Conservation (phyloP, 2,888 invertebrate species). For the Nematopogon swammerdamellus region DNA sequence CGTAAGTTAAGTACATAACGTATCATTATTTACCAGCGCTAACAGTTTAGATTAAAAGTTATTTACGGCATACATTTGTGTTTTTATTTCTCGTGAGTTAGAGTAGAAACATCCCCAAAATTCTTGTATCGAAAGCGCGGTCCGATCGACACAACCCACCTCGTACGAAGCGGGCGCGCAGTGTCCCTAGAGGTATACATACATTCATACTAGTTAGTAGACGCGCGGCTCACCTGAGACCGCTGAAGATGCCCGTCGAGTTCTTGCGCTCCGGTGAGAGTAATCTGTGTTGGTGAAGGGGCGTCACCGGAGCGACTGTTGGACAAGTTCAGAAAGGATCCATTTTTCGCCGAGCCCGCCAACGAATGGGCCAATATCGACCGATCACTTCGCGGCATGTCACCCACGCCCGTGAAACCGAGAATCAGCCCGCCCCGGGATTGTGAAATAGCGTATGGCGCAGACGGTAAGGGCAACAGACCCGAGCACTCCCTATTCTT, state of each 20-base stretch:
- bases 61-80: neutral
- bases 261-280: neutral
- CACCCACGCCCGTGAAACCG: conserved; percentile 70
- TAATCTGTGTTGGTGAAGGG: conserved; percentile 28
- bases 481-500: conserved; percentile 21
- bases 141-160: no score
- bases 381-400: conserved; percentile 56
- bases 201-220: no score
- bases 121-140: no score
- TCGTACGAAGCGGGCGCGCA: no score
- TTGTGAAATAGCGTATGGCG: conserved; percentile 69
- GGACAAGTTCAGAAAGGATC: conserved; percentile 47
- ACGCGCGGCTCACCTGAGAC: no score
- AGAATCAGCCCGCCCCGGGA: conserved; percentile 67
- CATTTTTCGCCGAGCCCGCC: conserved; percentile 48
- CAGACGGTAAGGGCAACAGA: conserved; percentile 65
- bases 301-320: conserved; percentile 35
- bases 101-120: no score
- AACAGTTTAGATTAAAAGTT: neutral
- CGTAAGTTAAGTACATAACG: neutral
- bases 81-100: neutral
- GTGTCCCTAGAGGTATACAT: no score
- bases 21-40: neutral
- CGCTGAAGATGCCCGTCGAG: no score
- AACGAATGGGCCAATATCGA: conserved; percentile 55